Percentiles rank a stretch among this genome's conserved stretches.
Conservation (phyloP, 2,797 vertebrate species). For the Gallinago solitaria region DNA sequence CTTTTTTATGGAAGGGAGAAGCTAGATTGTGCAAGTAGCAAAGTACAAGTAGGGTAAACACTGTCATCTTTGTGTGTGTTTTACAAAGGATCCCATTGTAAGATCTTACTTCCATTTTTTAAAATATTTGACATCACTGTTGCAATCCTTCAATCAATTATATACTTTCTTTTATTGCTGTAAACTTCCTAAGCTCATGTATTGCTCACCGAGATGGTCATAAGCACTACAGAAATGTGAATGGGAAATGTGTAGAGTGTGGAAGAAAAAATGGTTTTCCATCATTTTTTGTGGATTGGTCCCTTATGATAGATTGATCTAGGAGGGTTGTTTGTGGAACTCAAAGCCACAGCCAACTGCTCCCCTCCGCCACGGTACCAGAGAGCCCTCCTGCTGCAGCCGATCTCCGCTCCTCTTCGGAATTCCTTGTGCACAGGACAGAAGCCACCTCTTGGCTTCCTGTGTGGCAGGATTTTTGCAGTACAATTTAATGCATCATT, state of each 20-base stretch:
- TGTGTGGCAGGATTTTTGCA: not conserved
- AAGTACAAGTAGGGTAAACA: slow-evolving; percentile 31
- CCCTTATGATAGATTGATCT: not conserved
- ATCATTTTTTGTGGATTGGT: accelerated
- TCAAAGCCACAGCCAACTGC: not conserved
- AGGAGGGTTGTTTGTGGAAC: not conserved
- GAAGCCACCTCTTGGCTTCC: not conserved
- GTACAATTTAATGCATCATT: not conserved
- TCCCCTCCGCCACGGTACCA: not conserved
- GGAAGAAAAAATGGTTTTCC: not conserved
- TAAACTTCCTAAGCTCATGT: not conserved
- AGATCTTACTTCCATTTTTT: slow-evolving; percentile 27
- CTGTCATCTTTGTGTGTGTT: slow-evolving; percentile 61
- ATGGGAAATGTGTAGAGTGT: not conserved
- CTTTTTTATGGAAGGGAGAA: slow-evolving; percentile 51
- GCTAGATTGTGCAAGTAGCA: slow-evolving; percentile 40
- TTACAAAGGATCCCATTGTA: slow-evolving; percentile 58
- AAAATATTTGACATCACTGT: slow-evolving; percentile 41
- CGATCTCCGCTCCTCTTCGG: accelerated
- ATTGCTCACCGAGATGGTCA: not conserved
- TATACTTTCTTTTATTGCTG: not conserved
- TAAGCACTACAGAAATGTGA: not conserved
- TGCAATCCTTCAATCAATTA: not conserved
- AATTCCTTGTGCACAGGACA: not conserved
- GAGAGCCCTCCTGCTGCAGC: not conserved